Evolutionary conservation across 2,113 vertebrate genomes (phyloP).

Genomic region (Azemiops feae): DNA sequence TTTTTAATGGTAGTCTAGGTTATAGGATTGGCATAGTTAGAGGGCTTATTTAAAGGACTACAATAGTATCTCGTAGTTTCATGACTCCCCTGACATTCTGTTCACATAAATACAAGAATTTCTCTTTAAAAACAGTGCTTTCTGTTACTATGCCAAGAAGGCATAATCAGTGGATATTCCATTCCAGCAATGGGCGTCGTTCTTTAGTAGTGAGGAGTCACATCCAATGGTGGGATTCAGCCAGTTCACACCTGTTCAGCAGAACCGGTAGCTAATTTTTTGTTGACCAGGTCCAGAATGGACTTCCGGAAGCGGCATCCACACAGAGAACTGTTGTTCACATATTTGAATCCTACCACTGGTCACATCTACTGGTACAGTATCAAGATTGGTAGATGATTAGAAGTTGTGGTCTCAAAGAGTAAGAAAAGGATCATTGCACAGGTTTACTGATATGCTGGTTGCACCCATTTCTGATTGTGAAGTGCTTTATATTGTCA

Average conservation of each 20-base stretch:
- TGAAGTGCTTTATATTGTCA: not conserved
- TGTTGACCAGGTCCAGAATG: too few relatives aligned
- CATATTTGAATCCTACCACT: too few relatives aligned
- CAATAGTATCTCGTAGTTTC: not conserved
- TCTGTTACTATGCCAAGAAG: not conserved
- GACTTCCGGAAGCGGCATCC: too few relatives aligned
- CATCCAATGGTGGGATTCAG: too few relatives aligned
- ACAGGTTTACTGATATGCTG: not conserved
- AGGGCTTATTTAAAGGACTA: not conserved
- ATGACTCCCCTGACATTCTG: not conserved
- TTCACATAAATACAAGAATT: not conserved
- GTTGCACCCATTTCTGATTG: not conserved
- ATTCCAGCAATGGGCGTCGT: not conserved
- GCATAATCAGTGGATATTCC: not conserved
- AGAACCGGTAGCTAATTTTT: too few relatives aligned
- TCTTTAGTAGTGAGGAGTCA: not conserved
- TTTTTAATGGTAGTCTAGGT: not conserved
- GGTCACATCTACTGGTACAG: too few relatives aligned
- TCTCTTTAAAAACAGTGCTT: not conserved
- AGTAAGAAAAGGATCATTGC: not conserved
- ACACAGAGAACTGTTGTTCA: too few relatives aligned
- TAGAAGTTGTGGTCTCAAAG: not conserved
- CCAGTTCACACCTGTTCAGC: too few relatives aligned
- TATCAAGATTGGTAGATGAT: not conserved
- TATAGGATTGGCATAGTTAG: not conserved